phyloP scores from a whole-genome alignment of 2,113 vertebrate species.

The Dascyllus trimaculatus region DNA sequence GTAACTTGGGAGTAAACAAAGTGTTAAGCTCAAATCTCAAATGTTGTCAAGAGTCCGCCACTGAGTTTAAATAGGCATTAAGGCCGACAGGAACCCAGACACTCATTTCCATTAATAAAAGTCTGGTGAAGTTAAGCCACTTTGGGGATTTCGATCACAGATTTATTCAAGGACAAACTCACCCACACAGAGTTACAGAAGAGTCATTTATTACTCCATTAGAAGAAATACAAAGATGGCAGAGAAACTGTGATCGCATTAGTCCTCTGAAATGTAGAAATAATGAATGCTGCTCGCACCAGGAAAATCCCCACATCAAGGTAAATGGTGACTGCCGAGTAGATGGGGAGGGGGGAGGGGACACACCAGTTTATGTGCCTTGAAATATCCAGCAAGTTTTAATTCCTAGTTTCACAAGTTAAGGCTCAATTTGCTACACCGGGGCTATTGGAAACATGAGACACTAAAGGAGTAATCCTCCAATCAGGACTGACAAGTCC shows the following conservation, averaged over 20 bases:
- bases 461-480: constrained; percentile 18
- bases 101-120: constrained; percentile 13
- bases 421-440: constrained; percentile 74
- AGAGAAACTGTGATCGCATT: constrained; percentile 67
- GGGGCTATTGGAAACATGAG: constrained; percentile 45
- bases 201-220: constrained; percentile 77
- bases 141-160: constrained; percentile 6
- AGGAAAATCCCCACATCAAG: constrained; percentile 33
- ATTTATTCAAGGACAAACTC: constrained; percentile 51
- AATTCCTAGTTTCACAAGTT: constrained; percentile 53
- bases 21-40: neutral
- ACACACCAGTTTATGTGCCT: constrained; percentile 9
- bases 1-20: neutral
- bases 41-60: neutral
- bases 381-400: constrained; percentile 15
- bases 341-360: neutral
- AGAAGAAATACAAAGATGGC: constrained; percentile 76
- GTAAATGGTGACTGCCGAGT: constrained; percentile 25
- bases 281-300: constrained; percentile 41
- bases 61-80: neutral
- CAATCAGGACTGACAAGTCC: constrained; percentile 29
- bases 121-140: constrained; percentile 15
- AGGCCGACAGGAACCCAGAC: neutral
- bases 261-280: constrained; percentile 67
- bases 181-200: constrained; percentile 65